Conservation (phyloP, 2,113 vertebrate genomes). For the Eretmochelys imbricata region DNA sequence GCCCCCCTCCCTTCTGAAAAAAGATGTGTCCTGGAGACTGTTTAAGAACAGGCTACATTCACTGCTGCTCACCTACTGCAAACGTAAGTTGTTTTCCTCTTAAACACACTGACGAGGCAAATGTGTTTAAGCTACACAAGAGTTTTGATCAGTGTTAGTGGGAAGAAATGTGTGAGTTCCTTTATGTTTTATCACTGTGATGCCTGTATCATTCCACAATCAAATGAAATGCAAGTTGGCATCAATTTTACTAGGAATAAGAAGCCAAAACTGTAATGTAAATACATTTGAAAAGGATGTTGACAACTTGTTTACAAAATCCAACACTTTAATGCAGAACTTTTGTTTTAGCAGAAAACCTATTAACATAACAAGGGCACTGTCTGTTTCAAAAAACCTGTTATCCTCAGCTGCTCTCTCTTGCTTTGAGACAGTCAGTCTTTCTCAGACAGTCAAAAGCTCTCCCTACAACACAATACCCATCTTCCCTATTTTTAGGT, state of each 20-base stretch:
- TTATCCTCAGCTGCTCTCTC: not conserved
- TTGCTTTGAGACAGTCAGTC: not conserved
- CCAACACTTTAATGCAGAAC: not conserved
- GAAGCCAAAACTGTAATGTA: conserved; percentile 18
- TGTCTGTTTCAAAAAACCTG: not conserved
- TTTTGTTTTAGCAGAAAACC: conserved; percentile 29
- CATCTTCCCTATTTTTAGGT: not conserved
- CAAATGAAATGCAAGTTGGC: conserved; percentile 16
- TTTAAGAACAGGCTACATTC: not conserved
- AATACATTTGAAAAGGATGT: conserved; percentile 34
- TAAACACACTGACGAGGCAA: not conserved
- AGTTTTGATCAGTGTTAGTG: not conserved
- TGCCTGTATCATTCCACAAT: not conserved
- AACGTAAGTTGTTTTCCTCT: not conserved
- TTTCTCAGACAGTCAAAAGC: not conserved
- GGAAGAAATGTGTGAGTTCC: not conserved
- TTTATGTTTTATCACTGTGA: not conserved
- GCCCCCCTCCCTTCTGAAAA: too few relatives aligned
- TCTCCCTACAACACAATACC: not conserved
- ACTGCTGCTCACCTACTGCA: not conserved
- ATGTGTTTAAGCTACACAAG: not conserved
- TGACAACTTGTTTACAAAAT: conserved; percentile 64
- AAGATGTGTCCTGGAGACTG: not conserved
- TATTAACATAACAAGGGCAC: conserved; percentile 9
- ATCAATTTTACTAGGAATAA: conserved; percentile 39